A percentile compares a stretch with the other conserved stretches of the same genome.
Evolutionary conservation across 2,113 vertebrate genomes (phyloP).

Genomic region (Arenaria interpres): DNA sequence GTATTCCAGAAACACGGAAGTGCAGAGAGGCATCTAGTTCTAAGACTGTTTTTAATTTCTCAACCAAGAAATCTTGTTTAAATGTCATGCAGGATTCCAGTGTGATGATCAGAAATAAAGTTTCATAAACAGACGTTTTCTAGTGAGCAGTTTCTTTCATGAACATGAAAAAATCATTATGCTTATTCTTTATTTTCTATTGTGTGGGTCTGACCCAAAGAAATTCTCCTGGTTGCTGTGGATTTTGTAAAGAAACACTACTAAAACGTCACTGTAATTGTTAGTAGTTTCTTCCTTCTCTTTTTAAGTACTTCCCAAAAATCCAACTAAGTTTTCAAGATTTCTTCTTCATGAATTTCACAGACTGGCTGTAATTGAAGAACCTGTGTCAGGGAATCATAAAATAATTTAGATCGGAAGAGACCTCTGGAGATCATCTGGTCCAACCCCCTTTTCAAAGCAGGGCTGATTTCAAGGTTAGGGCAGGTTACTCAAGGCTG

Average conservation of each 20-base stretch:
- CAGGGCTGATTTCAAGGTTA: background rate
- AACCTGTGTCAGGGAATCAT: background rate
- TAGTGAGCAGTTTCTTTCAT: background rate
- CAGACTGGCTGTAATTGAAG: background rate
- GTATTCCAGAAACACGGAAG: background rate
- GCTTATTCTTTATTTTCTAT: background rate
- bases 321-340: background rate
- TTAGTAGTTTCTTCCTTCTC: background rate
- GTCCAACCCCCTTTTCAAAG: background rate
- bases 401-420: background rate
- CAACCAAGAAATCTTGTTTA: background rate
- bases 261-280: background rate
- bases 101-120: background rate
- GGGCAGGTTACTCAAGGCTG: background rate
- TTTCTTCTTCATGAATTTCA: background rate
- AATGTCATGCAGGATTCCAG: background rate
- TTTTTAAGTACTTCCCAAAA: background rate
- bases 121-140: background rate
- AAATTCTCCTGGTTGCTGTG: background rate
- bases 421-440: background rate
- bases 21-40: background rate
- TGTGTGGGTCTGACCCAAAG: background rate
- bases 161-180: background rate
- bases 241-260: background rate
- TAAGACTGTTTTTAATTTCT: background rate